These are phyloP conservation scores for Tachina grossa DNA, from an alignment of 2,888 invertebrate genomes.

Conservation along the genomic window DNA sequence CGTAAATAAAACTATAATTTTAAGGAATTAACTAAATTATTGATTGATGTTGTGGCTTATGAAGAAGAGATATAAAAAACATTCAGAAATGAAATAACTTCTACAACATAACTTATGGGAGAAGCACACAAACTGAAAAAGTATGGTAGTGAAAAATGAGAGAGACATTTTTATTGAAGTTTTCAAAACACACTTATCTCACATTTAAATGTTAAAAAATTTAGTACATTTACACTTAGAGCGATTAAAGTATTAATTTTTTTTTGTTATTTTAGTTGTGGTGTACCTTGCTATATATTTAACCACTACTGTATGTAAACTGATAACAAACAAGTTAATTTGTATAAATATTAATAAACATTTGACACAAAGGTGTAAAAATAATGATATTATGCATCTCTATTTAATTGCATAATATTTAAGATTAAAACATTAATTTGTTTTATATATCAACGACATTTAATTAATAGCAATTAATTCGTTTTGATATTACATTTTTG, in stretches of 20 bases:
- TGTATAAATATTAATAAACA: background rate
- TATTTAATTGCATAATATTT: constrained; percentile 1
- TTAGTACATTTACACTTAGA: no score
- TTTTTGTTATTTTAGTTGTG: no score
- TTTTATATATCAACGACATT: constrained; percentile 54
- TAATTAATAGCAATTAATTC: constrained; percentile 57
- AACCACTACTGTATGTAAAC: background rate
- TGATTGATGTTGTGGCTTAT: background rate
- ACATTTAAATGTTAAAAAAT: no score
- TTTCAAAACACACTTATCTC: no score
- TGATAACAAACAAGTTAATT: constrained; percentile 6
- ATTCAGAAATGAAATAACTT: background rate
- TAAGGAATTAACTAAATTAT: background rate
- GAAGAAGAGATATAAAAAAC: background rate
- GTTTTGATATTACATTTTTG: background rate
- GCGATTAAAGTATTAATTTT: no score
- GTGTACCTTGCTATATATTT: no score
- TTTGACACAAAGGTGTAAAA: background rate
- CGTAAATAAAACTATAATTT: constrained; percentile 12
- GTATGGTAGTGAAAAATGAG: background rate
- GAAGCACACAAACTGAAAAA: background rate
- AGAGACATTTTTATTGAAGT: no score
- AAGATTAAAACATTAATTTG: constrained; percentile 34
- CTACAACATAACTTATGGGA: background rate
- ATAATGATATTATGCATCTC: background rate